phyloP scores from a whole-genome alignment of 2,888 invertebrate species.

The Chromoteleia sp. region DNA sequence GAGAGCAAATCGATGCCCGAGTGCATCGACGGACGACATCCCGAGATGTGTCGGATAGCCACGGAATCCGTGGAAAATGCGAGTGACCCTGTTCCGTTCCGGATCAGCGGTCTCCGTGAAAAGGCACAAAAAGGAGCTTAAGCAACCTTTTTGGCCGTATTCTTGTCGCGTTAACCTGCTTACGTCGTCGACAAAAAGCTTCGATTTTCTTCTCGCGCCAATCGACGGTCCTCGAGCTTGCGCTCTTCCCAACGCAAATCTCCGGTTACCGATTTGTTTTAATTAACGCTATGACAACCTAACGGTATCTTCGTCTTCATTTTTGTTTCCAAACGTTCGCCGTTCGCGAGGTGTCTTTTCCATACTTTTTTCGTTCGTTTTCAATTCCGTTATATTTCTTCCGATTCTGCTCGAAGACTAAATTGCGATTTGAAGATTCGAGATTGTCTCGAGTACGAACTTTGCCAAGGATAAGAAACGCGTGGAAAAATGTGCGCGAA shows the following conservation, averaged over 20 bases:
- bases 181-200: slow-evolving; percentile 35
- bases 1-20: slow-evolving; percentile 64
- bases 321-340: too few species aligned
- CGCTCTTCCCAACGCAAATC: slow-evolving; percentile 9
- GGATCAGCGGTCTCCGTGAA: slow-evolving; percentile 56
- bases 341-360: too few species aligned
- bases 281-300: too few species aligned
- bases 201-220: slow-evolving; percentile 29
- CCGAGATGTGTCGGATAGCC: slow-evolving; percentile 64
- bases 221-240: slow-evolving; percentile 6
- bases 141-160: slow-evolving; percentile 50
- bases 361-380: too few species aligned
- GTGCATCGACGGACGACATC: slow-evolving; percentile 60
- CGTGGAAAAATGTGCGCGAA: too few species aligned
- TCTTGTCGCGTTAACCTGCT: slow-evolving; percentile 56
- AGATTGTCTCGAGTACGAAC: too few species aligned
- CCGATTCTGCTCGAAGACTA: too few species aligned
- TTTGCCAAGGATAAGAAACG: too few species aligned
- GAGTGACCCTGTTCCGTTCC: slow-evolving; percentile 60
- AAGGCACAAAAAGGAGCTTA: slow-evolving; percentile 59
- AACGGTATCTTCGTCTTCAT: too few species aligned
- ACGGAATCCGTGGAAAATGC: slow-evolving; percentile 68
- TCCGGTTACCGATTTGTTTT: slow-evolving; percentile 20
- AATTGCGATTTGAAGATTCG: too few species aligned
- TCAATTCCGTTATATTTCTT: too few species aligned